Evolutionary conservation across 2,113 vertebrate species (phyloP).

Genomic region (Nerophis lumbriciformis): DNA sequence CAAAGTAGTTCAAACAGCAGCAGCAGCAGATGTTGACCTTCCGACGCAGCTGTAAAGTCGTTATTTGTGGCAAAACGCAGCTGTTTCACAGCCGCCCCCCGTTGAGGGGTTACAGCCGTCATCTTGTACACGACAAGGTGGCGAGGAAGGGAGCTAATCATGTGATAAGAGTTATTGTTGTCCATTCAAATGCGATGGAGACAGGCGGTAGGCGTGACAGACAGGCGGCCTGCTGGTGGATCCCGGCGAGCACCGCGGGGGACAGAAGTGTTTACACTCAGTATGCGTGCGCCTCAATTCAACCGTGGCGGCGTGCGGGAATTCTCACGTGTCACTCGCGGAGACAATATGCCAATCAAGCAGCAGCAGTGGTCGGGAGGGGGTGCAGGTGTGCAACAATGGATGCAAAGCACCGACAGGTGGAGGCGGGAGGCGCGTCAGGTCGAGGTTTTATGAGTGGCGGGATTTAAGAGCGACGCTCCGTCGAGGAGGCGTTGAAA

Average conservation of each 20-base stretch:
- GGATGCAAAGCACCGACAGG: background rate
- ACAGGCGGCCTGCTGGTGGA: slow-evolving; percentile 16
- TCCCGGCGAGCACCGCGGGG: slow-evolving; percentile 27
- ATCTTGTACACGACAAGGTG: slow-evolving; percentile 3
- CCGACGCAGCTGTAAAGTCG: slow-evolving; percentile 4
- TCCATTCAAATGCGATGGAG: slow-evolving; percentile 37
- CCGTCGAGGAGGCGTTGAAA: background rate
- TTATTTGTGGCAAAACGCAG: slow-evolving; percentile 16
- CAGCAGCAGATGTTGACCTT: background rate
- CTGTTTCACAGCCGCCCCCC: slow-evolving; percentile 12
- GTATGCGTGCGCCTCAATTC: slow-evolving; percentile 29
- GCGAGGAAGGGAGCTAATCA: slow-evolving; percentile 21
- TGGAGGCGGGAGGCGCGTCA: background rate
- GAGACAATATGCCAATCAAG: slow-evolving; percentile 30
- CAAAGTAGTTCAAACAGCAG: background rate
- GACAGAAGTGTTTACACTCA: background rate
- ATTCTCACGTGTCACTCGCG: slow-evolving; percentile 40
- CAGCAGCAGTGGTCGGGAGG: background rate
- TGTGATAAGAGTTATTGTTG: slow-evolving; percentile 11
- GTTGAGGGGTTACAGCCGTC: slow-evolving; percentile 11
- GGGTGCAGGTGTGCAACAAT: slow-evolving; percentile 1
- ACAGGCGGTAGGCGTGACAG: slow-evolving; percentile 14
- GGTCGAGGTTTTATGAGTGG: slow-evolving; percentile 25
- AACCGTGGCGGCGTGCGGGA: slow-evolving; percentile 28
- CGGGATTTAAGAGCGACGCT: slow-evolving; percentile 3